Conservation (phyloP, 2,113 vertebrate species). For the Carassius auratus region DNA sequence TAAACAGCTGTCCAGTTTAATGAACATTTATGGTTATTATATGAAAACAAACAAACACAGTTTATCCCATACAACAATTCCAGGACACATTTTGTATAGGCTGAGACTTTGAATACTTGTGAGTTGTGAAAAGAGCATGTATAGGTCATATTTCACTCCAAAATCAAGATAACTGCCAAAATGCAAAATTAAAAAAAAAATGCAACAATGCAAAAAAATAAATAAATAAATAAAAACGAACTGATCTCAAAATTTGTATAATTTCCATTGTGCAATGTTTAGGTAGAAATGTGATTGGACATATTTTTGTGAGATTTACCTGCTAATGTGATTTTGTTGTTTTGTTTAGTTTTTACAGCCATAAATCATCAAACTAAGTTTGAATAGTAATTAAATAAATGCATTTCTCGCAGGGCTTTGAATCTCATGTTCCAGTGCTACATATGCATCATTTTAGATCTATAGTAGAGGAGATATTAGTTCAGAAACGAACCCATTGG, state of each 20-base stretch:
- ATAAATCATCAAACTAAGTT: not conserved
- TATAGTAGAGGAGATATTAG: constrained; percentile 14
- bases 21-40: not conserved
- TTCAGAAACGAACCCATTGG: not conserved
- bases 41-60: not conserved
- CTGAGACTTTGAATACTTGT: not conserved
- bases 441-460: not conserved
- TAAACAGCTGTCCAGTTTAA: not conserved
- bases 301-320: not conserved
- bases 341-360: not conserved
- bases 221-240: too few relatives aligned
- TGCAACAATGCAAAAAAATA: not conserved
- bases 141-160: not conserved
- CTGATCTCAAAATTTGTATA: not conserved
- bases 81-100: not conserved
- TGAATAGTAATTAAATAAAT: not conserved
- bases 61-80: not conserved
- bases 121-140: not conserved
- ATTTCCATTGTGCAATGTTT: not conserved
- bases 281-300: not conserved
- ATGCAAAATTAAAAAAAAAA: not conserved
- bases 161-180: not conserved
- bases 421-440: not conserved
- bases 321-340: not conserved
- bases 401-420: not conserved